These are phyloP conservation scores for Acanthurus tractus DNA, from an alignment of 2,797 vertebrate genomes.

Conservation along the genomic window DNA sequence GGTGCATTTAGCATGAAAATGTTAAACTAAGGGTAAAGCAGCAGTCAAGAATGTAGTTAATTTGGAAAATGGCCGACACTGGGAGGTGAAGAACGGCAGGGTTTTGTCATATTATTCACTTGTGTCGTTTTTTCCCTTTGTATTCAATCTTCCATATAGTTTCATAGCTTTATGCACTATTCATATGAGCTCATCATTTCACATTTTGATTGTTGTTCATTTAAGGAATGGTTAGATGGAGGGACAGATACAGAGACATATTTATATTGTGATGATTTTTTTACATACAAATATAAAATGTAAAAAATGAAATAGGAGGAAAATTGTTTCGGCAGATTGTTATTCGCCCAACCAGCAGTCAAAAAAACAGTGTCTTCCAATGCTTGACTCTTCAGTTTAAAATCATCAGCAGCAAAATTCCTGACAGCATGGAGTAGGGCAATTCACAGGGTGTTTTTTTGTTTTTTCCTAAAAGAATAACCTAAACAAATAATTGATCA, in stretches of 20 bases:
- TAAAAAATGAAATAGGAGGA: no score
- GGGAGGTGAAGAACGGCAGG: not conserved
- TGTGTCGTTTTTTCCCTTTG: not conserved
- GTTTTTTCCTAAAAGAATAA: not conserved
- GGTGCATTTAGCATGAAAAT: not conserved
- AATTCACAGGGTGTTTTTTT: not conserved
- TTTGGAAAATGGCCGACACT: not conserved
- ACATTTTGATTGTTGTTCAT: not conserved
- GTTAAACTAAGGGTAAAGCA: not conserved
- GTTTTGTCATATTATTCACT: slow-evolving; percentile 3
- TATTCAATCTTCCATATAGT: no score
- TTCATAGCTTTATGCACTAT: not conserved
- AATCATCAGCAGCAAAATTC: not conserved
- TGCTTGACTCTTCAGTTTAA: not conserved
- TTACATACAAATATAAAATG: no score
- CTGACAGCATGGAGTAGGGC: not conserved
- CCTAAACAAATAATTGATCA: not conserved
- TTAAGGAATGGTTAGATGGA: not conserved
- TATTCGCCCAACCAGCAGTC: no score
- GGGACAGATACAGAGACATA: no score
- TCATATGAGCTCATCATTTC: not conserved
- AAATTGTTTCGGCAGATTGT: no score
- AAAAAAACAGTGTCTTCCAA: no score
- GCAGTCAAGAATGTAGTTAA: not conserved
- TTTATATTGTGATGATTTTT: no score